Base-by-base conservation (phyloP, 2,797 vertebrate species). In the Hydrolagus colliei region DNA sequence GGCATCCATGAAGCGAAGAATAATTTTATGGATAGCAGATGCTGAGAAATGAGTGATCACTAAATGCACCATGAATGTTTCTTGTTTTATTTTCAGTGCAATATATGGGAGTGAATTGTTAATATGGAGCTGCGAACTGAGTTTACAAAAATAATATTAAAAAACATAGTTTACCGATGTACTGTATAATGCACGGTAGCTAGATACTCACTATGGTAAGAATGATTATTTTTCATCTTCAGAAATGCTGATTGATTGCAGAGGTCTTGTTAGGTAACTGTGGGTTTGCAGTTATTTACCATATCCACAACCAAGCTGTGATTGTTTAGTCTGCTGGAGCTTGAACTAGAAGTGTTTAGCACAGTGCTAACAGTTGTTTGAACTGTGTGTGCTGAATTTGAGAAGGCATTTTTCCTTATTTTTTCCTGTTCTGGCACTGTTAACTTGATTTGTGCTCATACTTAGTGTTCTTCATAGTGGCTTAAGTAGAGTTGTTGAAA, bases 241-340 rank as follows among this genome's bases (percentile, higher is more conserved):
- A 95, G 96, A 94, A 92, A 93, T 95, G 92, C 89, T 87, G 95
- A 92, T 95, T 96, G 93, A 93, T 91, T 91, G 92, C 91, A 95
- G 94, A 95, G 92, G 95, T 95, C 92, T 93, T 96, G 88, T 92
- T 91, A 92, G 88, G 86, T 88, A 90, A 88, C 89, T 90, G 92
- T 93, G 92, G 92, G 92, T 94, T 89, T 91, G 89, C 94, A 94
- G 91, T 94, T 96, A 94, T 95, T 97, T 96, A 96, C 93, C 94
- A 92, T 94, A 96, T 95, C 89, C 93, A 92, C 94, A 95, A 94
- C 95, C 88, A 92, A 89, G 89, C 92, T 93, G 90, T 90, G 94
- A 96, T 96, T 97, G 95, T 97, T 97, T 98, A 97, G 95, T 97
- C 96, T 98, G 93, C 93, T 95, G 92, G 95, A 94, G 93, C 95